Evolutionary conservation across 2,888 invertebrate species (phyloP).

Genomic region (Diachrysia chrysitis): DNA sequence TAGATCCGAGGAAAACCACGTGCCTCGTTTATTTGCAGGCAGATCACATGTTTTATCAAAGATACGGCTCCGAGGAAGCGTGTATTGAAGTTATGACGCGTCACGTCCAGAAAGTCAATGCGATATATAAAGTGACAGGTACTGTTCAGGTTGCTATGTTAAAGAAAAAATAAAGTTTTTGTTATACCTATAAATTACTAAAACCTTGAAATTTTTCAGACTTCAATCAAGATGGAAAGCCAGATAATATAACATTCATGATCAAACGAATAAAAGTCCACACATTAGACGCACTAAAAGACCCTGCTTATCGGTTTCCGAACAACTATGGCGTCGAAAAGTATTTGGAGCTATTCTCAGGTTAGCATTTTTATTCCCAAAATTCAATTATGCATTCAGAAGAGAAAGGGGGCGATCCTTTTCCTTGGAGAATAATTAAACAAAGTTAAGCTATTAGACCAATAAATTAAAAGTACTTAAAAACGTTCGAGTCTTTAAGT

Average conservation of each 20-base stretch:
- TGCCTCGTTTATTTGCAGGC: constrained; percentile 99
- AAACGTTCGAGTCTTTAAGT: constrained; percentile 48
- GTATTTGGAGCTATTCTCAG: constrained; percentile 98
- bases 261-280: constrained; percentile 98
- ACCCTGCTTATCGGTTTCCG: constrained; percentile 96
- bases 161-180: constrained; percentile 10
- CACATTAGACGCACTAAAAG: constrained; percentile 95
- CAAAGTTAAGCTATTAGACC: constrained; percentile 60
- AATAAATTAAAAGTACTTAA: constrained; percentile 62
- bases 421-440: constrained; percentile 58
- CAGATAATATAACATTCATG: constrained; percentile 98
- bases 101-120: constrained; percentile 97
- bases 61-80: constrained; percentile 97
- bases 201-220: constrained; percentile 87
- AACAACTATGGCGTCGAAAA: constrained; percentile 99
- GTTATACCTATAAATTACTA: constrained; percentile 15
- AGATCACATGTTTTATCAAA: constrained; percentile 98
- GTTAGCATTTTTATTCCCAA: constrained; percentile 79
- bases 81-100: constrained; percentile 98
- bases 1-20: constrained; percentile 96
- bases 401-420: constrained; percentile 40
- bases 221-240: constrained; percentile 97
- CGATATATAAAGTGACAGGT: constrained; percentile 96
- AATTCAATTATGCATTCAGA: constrained; percentile 60
- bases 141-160: constrained; percentile 30